phyloP scores from a whole-genome alignment of 2,113 vertebrate species.

The Nannobrachium achirus region DNA sequence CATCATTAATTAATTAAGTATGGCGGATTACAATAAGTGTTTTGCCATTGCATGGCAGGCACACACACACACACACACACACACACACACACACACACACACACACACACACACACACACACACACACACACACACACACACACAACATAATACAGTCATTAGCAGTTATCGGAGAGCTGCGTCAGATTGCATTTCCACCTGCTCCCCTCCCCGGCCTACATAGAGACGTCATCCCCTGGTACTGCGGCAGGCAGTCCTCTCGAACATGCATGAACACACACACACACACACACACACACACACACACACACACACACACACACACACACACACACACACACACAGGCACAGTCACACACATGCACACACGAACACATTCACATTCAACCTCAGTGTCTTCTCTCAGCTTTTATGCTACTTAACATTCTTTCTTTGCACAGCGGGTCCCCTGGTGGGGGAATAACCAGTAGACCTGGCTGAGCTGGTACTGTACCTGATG shows the following conservation, averaged over 20 bases:
- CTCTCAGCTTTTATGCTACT: slow-evolving; percentile 10
- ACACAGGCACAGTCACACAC: background rate
- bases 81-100: background rate
- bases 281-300: slow-evolving; percentile 1
- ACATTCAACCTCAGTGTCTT: background rate
- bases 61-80: background rate
- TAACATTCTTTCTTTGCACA: slow-evolving; percentile 39
- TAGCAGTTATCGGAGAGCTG: background rate
- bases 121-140: background rate
- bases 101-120: background rate
- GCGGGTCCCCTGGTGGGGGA: background rate
- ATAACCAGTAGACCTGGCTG: background rate
- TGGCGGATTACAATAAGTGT: too few species aligned
- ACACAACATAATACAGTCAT: background rate
- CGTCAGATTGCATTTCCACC: slow-evolving; percentile 7
- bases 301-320: slow-evolving; percentile 24
- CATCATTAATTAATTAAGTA: too few species aligned
- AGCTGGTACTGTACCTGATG: too few species aligned
- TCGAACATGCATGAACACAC: background rate
- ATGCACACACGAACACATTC: background rate
- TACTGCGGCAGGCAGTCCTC: background rate
- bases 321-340: background rate
- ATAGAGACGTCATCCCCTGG: slow-evolving; percentile 18
- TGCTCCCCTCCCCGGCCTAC: slow-evolving; percentile 26
- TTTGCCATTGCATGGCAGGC: too few species aligned